These are phyloP conservation scores for Mycteria americana DNA, from an alignment of 2,797 vertebrate genomes.

Conservation along the genomic window DNA sequence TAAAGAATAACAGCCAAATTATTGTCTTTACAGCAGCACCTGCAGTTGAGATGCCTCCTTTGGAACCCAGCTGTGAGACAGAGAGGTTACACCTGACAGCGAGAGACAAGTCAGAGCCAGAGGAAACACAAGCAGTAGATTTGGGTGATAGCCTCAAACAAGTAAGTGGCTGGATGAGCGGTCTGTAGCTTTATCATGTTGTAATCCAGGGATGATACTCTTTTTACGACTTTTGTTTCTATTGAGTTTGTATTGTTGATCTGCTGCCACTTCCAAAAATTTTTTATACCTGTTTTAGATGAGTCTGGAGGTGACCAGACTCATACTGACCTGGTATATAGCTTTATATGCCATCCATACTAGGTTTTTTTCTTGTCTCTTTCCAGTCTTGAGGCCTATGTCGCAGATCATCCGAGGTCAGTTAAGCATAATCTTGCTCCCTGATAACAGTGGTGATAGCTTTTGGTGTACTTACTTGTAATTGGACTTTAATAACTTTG, in stretches of 20 bases:
- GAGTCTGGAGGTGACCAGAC: background rate
- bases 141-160: slow-evolving; percentile 30
- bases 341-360: background rate
- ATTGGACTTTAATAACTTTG: background rate
- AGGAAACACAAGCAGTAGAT: background rate
- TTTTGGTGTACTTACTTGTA: background rate
- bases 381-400: background rate
- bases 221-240: background rate
- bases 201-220: background rate
- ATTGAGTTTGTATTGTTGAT: background rate
- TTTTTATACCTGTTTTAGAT: background rate
- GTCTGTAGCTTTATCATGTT: background rate
- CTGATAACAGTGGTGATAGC: background rate
- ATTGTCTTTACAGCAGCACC: background rate
- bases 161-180: slow-evolving; percentile 27
- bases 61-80: background rate
- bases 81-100: background rate
- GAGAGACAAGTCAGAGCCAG: background rate
- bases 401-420: background rate
- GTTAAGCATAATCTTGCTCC: background rate
- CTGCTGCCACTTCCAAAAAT: background rate
- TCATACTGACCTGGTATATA: background rate
- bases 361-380: background rate
- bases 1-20: background rate
- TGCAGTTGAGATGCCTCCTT: slow-evolving; percentile 1